Percentiles rank a stretch among this genome's conserved stretches.
Evolutionary conservation across 2,888 invertebrate species (phyloP).

Genomic region (Automeris io): DNA sequence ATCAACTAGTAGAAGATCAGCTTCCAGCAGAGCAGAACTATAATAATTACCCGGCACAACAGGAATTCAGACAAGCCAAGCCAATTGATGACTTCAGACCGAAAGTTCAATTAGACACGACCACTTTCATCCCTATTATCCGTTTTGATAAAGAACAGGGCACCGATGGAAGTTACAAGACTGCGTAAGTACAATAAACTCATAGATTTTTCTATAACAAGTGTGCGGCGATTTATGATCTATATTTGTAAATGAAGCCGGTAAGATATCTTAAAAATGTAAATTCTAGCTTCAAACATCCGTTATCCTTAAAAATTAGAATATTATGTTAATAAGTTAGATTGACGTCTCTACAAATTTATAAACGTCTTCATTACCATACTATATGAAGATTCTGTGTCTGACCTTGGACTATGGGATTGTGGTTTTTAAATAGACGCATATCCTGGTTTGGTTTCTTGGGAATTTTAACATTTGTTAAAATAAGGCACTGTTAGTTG

Average conservation of each 20-base stretch:
- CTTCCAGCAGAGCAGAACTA: slow-evolving; percentile 56
- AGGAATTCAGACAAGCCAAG: slow-evolving; percentile 45
- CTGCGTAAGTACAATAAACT: slow-evolving; percentile 76
- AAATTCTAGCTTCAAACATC: not conserved
- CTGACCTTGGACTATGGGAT: not conserved
- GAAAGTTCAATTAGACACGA: slow-evolving; percentile 71
- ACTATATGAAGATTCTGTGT: not conserved
- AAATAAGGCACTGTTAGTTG: too few relatives aligned
- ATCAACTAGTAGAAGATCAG: slow-evolving; percentile 45
- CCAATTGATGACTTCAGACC: slow-evolving; percentile 64
- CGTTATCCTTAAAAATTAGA: not conserved
- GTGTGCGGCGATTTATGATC: not conserved
- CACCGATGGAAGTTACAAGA: slow-evolving; percentile 89
- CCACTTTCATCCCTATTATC: slow-evolving; percentile 89
- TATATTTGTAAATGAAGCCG: not conserved
- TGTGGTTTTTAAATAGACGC: not conserved
- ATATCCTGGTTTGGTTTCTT: not conserved
- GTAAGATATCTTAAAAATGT: not conserved
- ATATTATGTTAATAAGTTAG: not conserved
- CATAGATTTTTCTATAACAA: not conserved
- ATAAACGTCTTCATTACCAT: not conserved
- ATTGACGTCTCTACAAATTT: not conserved
- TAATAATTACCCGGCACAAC: slow-evolving; percentile 40
- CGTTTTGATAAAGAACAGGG: slow-evolving; percentile 89
- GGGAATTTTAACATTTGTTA: too few relatives aligned